These are phyloP conservation scores for Coptodon bakossiorum DNA, from an alignment of 2,113 vertebrate genomes.

Conservation along the genomic window DNA sequence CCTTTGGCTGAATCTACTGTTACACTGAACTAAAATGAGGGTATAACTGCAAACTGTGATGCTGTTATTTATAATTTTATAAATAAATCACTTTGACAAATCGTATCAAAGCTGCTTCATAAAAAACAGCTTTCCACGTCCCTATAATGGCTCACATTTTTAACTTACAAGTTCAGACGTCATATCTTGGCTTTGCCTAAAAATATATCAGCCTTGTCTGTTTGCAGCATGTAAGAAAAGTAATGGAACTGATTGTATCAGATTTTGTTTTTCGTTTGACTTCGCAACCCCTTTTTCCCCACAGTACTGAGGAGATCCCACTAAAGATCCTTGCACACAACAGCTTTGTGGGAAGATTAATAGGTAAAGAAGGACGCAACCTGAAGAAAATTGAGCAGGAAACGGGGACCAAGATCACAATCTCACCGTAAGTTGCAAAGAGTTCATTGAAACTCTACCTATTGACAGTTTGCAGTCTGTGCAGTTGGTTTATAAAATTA, in stretches of 20 bases:
- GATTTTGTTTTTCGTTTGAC: background rate
- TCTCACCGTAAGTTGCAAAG: slow-evolving; percentile 84
- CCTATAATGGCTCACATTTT: background rate
- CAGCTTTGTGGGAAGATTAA: slow-evolving; percentile 95
- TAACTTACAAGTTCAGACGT: background rate
- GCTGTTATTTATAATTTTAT: background rate
- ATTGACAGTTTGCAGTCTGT: background rate
- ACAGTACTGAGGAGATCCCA: slow-evolving; percentile 94
- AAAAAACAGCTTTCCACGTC: background rate
- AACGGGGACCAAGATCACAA: slow-evolving; percentile 96
- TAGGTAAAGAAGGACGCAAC: slow-evolving; percentile 97
- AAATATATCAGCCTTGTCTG: background rate
- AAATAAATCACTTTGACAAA: background rate
- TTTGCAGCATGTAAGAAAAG: background rate
- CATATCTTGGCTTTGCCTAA: background rate
- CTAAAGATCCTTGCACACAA: slow-evolving; percentile 98
- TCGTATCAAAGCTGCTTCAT: background rate
- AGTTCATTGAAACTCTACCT: background rate
- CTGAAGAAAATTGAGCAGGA: slow-evolving; percentile 98
- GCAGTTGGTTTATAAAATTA: background rate
- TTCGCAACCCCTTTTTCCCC: slow-evolving; percentile 2
- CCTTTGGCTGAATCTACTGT: background rate
- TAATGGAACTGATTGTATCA: background rate
- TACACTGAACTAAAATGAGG: background rate
- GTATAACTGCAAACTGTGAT: background rate